These are phyloP conservation scores for Drosophila neotestacea DNA, from an alignment of 2,888 invertebrate genomes.

Conservation along the genomic window DNA sequence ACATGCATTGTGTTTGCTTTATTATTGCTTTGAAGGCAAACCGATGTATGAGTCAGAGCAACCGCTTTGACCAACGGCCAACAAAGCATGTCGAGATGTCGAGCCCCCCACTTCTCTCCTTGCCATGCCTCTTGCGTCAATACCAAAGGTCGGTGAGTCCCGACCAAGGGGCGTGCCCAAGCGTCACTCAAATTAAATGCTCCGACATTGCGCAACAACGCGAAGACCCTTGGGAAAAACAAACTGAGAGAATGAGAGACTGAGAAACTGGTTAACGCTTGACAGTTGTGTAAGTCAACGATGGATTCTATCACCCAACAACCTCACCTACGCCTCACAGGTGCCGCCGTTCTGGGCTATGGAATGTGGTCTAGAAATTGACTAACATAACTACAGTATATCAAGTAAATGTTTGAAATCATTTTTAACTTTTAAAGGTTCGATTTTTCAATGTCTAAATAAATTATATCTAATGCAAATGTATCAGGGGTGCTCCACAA, in stretches of 20 bases:
- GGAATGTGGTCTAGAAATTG: constrained; percentile 39
- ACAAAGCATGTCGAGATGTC: constrained; percentile 56
- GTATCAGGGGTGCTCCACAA: no score
- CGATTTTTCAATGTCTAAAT: no score
- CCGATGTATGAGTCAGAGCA: constrained; percentile 54
- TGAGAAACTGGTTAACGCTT: constrained; percentile 44
- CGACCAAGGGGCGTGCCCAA: constrained; percentile 46
- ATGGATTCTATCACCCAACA: constrained; percentile 15
- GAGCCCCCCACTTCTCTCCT: not conserved
- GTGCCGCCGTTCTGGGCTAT: constrained; percentile 44
- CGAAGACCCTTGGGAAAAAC: constrained; percentile 36
- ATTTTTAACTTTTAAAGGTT: no score
- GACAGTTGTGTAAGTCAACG: constrained; percentile 41
- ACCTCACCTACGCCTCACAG: constrained; percentile 50
- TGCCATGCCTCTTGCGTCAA: not conserved
- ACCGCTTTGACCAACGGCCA: constrained; percentile 30
- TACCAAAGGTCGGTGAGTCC: constrained; percentile 21
- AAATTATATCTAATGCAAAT: no score
- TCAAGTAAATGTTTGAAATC: no score
- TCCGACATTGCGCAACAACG: constrained; percentile 47
- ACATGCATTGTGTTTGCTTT: constrained; percentile 25
- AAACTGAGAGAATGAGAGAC: not conserved
- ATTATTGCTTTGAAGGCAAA: constrained; percentile 16
- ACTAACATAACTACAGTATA: not conserved
- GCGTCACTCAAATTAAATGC: constrained; percentile 59